phyloP scores from a whole-genome alignment of 2,888 invertebrate species.

The Eumacrocentrus americanus region DNA sequence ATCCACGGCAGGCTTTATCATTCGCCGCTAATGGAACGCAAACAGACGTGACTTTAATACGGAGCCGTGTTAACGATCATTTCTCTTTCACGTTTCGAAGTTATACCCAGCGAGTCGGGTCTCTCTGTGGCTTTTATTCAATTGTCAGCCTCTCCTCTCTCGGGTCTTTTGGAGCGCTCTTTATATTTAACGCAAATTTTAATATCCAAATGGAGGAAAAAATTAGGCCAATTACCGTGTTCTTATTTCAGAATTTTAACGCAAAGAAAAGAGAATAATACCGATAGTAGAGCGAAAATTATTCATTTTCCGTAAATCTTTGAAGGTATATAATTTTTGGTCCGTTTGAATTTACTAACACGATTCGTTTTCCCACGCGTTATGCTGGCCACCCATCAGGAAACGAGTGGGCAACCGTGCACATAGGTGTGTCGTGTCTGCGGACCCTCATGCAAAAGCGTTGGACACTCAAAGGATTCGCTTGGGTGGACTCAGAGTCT shows the following conservation, averaged over 20 bases:
- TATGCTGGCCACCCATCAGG: constrained; percentile 11
- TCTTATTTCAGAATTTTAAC: too few relatives aligned
- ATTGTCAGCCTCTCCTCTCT: neutral
- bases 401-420: constrained; percentile 9
- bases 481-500: constrained; percentile 14
- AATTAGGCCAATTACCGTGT: too few relatives aligned
- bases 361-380: constrained; percentile 21
- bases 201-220: too few relatives aligned
- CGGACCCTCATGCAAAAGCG: constrained; percentile 1
- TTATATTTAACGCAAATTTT: too few relatives aligned
- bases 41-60: constrained; percentile 35
- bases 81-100: neutral
- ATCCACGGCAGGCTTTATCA: constrained; percentile 25
- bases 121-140: neutral
- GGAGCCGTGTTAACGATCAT: constrained; percentile 11
- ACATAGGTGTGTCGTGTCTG: constrained; percentile 26
- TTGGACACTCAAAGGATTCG: constrained; percentile 21
- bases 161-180: neutral
- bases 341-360: neutral
- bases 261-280: neutral
- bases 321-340: neutral
- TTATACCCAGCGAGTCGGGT: neutral
- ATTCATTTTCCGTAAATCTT: neutral
- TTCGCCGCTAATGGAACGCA: constrained; percentile 34
- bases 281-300: neutral